Evolutionary conservation across 2,888 invertebrate genomes (phyloP), one percentile per base, ranked within the genome.

Genomic region (Drosophila fungiperda): DNA sequence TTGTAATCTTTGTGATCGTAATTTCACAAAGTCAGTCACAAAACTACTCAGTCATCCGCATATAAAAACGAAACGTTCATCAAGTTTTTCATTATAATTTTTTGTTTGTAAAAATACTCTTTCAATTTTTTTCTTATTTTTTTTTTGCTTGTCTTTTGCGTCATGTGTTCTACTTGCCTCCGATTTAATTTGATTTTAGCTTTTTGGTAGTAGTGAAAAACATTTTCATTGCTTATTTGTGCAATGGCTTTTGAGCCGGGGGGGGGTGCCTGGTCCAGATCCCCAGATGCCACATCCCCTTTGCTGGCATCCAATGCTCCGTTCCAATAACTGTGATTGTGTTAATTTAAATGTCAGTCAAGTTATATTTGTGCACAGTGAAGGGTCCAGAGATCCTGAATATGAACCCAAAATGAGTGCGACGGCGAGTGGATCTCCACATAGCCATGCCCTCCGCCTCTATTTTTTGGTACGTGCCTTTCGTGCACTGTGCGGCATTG

Each of bases 311-410:
- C 71, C 83, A 81, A 73, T 85, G 88, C 82, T 78, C 86, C 86
- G 86, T 82, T 76, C 90, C 86, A 88, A 87, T 90, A 87, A 87
- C 90, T 83, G 87, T 87, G 87, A 87, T 87, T 87, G 87, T 87
- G 87, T 90, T 87, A 87, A 87, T 87, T 87, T 87, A 87, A 87
- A 87, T 87, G 87, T 87, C 87, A 87, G 87, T 90, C 87, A 87
- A 87, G 87, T 90, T 90, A 87, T 90, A 90, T 88, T 87, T 89
- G 79, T 76, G 76, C 82, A 72, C 75, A 66, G 4, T 38, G 55
- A 9, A 33, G 66, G 40, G 58, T 45, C 61, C 52, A 60, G 65
- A 55, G 64, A 64, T 61, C 54, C 63, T 52, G 67, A 53, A 65
- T 78, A 52, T 73, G 61, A 53, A 62, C 68, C 49, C 45, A 55